Evolutionary conservation across 2,888 invertebrate species (phyloP).

Genomic region (Dynastes maya): DNA sequence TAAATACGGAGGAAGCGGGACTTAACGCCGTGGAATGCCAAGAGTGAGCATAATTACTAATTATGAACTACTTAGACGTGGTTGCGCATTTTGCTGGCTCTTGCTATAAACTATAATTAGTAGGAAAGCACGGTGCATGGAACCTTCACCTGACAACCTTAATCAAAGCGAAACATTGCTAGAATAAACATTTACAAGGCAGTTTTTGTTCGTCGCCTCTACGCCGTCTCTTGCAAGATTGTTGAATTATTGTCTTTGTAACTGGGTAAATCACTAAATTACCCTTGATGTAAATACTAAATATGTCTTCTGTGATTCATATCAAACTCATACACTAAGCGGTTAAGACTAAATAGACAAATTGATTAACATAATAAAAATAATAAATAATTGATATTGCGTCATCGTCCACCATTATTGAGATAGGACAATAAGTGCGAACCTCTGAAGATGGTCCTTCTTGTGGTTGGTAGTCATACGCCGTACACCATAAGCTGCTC

Average conservation of each 20-base stretch:
- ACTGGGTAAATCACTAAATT: background rate
- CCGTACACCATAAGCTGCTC: too few relatives aligned
- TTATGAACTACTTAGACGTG: conserved; percentile 40
- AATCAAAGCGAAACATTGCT: background rate
- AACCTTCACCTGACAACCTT: conserved; percentile 12
- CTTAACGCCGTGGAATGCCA: conserved; percentile 28
- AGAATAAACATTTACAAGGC: conserved; percentile 9
- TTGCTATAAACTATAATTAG: conserved; percentile 17
- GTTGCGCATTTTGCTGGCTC: conserved; percentile 9
- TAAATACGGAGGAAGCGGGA: conserved; percentile 19
- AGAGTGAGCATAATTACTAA: conserved; percentile 47
- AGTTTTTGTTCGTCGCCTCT: conserved; percentile 1
- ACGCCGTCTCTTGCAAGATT: background rate
- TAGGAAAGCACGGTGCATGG: background rate
- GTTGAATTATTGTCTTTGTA: conserved; percentile 6
- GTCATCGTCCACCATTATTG: too few relatives aligned
- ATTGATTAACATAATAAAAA: too few relatives aligned
- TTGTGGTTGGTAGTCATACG: too few relatives aligned
- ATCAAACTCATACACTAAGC: background rate
- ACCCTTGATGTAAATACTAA: background rate
- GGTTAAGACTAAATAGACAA: too few relatives aligned
- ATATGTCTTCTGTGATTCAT: background rate
- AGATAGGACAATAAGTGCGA: too few relatives aligned
- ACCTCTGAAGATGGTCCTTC: too few relatives aligned
- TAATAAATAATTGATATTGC: too few relatives aligned